Conservation (phyloP, 2,797 vertebrate species). For the Tangara arthus region DNA sequence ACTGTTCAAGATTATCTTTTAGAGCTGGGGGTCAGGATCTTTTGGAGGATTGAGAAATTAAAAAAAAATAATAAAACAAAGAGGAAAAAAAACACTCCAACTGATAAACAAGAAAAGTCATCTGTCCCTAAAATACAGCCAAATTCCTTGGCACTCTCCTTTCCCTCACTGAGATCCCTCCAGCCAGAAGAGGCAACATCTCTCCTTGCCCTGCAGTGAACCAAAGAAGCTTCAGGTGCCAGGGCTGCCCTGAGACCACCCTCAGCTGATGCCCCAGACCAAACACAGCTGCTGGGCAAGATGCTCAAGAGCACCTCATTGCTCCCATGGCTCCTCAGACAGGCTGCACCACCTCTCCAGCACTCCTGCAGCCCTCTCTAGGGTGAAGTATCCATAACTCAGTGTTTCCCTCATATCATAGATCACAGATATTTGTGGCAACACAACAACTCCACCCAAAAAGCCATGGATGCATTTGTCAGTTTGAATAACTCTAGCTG, state of each 20-base stretch:
- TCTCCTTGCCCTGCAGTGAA: not conserved
- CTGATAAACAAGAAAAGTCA: not conserved
- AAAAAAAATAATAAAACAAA: too few relatives aligned
- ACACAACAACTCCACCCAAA: not conserved
- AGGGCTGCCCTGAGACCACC: not conserved
- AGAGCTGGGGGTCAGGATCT: not conserved
- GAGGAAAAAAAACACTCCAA: not conserved
- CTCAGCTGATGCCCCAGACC: not conserved
- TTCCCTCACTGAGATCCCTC: not conserved
- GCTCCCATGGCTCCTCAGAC: accelerated
- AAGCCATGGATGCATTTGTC: not conserved
- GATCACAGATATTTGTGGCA: not conserved
- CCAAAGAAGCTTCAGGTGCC: not conserved
- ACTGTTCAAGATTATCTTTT: not conserved
- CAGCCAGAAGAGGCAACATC: not conserved
- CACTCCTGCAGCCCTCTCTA: not conserved
- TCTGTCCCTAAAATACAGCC: not conserved
- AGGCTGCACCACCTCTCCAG: not conserved
- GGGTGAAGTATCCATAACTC: accelerated
- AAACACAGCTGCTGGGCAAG: accelerated
- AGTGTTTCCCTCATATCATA: not conserved
- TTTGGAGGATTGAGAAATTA: not conserved
- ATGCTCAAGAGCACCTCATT: not conserved
- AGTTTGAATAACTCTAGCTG: not conserved
- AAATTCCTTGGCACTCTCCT: not conserved